Evolutionary conservation across 2,888 invertebrate species (phyloP).

Genomic region (Drosophila suboccidentalis): DNA sequence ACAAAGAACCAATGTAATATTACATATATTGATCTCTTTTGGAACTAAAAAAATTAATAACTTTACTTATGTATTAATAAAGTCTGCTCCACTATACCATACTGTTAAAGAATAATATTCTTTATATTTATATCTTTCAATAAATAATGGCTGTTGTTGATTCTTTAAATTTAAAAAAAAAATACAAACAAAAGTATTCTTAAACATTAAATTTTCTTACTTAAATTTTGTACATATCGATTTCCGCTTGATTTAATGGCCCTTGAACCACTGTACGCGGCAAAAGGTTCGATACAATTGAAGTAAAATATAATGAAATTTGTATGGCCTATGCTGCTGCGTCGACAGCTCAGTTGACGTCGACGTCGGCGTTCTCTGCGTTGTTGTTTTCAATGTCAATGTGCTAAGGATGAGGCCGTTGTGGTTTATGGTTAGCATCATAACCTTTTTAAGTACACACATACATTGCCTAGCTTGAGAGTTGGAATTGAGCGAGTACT

Average conservation of each 20-base stretch:
- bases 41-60: no score
- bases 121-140: no score
- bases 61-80: no score
- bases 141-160: no score
- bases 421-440: constrained; percentile 48
- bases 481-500: constrained; percentile 39
- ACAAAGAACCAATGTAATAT: no score
- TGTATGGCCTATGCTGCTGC: constrained; percentile 32
- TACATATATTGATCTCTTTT: no score
- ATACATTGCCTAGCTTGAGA: constrained; percentile 18
- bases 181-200: no score
- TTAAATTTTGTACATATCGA: not conserved
- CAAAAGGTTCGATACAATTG: constrained; percentile 58
- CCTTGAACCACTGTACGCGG: constrained; percentile 46
- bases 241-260: not conserved
- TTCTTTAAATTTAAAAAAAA: no score
- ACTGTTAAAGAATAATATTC: no score
- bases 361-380: constrained; percentile 14
- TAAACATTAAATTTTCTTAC: no score
- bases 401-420: constrained; percentile 71
- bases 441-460: constrained; percentile 53
- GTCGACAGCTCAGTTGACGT: not conserved
- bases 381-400: constrained; percentile 68
- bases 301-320: constrained; percentile 40
- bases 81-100: no score